Base-by-base conservation (phyloP, 2,888 invertebrate genomes). In the Ceraclea dissimilis region DNA sequence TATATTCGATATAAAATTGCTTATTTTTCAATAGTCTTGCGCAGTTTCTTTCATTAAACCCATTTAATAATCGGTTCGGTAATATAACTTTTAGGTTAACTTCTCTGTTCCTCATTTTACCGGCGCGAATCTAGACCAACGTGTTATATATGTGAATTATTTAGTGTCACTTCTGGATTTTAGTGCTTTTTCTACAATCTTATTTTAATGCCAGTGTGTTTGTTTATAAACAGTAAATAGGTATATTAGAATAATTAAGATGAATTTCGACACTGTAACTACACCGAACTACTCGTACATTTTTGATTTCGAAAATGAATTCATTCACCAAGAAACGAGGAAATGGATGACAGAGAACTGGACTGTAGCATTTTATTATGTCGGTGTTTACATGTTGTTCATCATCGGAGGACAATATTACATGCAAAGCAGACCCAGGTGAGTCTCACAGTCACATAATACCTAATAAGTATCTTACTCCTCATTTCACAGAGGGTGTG, bases 281-380 rank as follows among this genome's bases (percentile, higher is more conserved):
- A 83, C 90, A 54, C 90, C 90, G 62, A 95, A 95, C 75, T 94
- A 95, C 74, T 90, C 93, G 47, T 92, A 93, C 73, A 84, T 94
- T 70, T 94, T 98, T 76, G 89, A 92, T 68, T 96, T 97, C 69
- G 98, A 98, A 77, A 88, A 89, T 70, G 88, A 91, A 69, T 98
- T 96, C 74, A 90, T 91, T 69, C 92, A 94, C 69, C 83, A 88
- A 67, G 84, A 88, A 65, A 90, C 91, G 65, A 84, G 89, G 69
- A 85, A 86, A 75, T 97, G 96, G 94, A 97, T 98, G 94, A 84
- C 87, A 64, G 86, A 90, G 67, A 93, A 98, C 73, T 98, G 98
- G 98, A 93, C 91, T 57, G 85, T 89, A 69, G 90, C 91, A 55
- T 93, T 95, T 74, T 93, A 93, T 68, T 88, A 86, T 70, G 79